Evolutionary conservation across 2,888 invertebrate genomes (phyloP).

Genomic region (Latrodectus elegans): DNA sequence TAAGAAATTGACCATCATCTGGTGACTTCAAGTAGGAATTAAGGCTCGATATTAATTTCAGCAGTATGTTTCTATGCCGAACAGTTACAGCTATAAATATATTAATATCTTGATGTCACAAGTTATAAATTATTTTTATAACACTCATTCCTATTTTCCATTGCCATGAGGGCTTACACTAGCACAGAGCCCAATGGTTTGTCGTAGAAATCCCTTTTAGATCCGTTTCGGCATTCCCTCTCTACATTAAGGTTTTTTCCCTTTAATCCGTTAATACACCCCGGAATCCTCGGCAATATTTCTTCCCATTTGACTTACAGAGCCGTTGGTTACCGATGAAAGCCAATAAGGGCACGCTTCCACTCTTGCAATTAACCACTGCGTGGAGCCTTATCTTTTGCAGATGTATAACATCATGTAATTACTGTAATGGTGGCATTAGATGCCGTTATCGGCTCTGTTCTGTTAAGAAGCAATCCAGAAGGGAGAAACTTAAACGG

Average conservation of each 20-base stretch:
- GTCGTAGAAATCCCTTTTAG: slow-evolving; percentile 1
- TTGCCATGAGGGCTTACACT: neutral
- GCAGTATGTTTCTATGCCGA: too few relatives aligned
- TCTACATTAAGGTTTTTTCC: slow-evolving; percentile 12
- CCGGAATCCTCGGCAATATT: slow-evolving; percentile 41
- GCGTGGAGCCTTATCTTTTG: slow-evolving; percentile 10
- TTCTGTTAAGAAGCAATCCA: too few relatives aligned
- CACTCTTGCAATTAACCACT: neutral
- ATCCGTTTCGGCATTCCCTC: neutral
- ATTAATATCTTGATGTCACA: too few relatives aligned
- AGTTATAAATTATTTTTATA: too few relatives aligned
- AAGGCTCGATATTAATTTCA: too few relatives aligned
- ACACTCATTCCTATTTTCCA: too few relatives aligned
- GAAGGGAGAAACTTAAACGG: too few relatives aligned
- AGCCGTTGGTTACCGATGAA: slow-evolving; percentile 28
- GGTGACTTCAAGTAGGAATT: too few relatives aligned
- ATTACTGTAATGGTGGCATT: slow-evolving; percentile 39
- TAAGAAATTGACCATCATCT: too few relatives aligned
- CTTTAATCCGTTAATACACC: slow-evolving; percentile 25
- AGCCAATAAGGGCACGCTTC: slow-evolving; percentile 24
- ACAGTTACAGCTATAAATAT: too few relatives aligned
- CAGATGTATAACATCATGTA: slow-evolving; percentile 22
- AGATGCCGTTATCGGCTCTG: neutral
- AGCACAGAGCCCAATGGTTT: slow-evolving; percentile 32
- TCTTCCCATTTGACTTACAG: slow-evolving; percentile 51